Percentiles rank a stretch among this genome's conserved stretches.
These are phyloP conservation scores for Glossophaga mutica DNA, from an alignment of 2,797 vertebrate species.

Conservation along the genomic window DNA sequence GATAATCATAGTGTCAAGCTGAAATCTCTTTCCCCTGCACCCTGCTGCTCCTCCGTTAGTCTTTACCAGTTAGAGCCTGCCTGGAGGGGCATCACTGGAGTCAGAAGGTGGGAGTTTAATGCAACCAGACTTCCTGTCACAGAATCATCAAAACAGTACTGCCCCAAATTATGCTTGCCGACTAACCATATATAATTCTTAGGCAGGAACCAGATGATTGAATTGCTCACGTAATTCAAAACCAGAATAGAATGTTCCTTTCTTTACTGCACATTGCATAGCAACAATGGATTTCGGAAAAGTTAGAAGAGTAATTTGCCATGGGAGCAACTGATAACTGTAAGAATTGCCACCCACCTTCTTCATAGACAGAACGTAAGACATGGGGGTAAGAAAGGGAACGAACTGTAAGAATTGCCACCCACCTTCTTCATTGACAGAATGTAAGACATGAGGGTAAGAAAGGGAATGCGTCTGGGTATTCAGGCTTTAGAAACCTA, in stretches of 20 bases:
- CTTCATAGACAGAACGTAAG: neutral
- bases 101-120: neutral
- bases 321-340: neutral
- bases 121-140: neutral
- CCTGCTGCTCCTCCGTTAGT: neutral
- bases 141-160: slow-evolving; percentile 10
- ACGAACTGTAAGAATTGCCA: too few species aligned
- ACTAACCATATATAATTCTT: slow-evolving; percentile 6
- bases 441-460: neutral
- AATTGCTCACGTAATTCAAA: slow-evolving; percentile 28
- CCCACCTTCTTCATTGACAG: neutral
- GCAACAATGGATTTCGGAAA: slow-evolving; percentile 3
- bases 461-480: slow-evolving; percentile 3
- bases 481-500: slow-evolving; percentile 23
- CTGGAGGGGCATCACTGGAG: neutral
- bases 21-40: neutral
- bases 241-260: slow-evolving; percentile 2
- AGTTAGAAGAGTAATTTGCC: slow-evolving; percentile 26
- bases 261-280: neutral
- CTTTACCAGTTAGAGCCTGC: neutral
- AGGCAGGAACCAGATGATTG: neutral
- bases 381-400: slow-evolving; percentile 21
- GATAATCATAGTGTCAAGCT: neutral
- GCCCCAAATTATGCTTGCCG: neutral
- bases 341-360: neutral